Base-by-base conservation (phyloP, 2,797 vertebrate species). In the Falco biarmicus region DNA sequence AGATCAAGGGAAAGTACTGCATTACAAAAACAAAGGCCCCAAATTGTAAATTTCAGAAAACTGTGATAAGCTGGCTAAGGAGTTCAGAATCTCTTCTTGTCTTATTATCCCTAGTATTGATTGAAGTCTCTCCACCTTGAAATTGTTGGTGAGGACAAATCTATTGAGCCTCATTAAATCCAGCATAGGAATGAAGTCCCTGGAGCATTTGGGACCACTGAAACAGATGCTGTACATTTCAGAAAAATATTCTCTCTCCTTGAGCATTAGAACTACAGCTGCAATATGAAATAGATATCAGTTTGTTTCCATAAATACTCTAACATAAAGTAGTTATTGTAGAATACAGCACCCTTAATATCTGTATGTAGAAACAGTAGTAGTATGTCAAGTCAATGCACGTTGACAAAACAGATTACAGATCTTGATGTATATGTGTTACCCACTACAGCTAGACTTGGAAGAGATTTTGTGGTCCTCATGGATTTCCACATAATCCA, bases 161-260 rank as follows among this genome's bases (percentile, higher is more conserved):
- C 97, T 97, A 96, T 97, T 77, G 96, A 96, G 87, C 93, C 78
- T 97, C 92, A 97, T 97, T 97, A 97, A 96, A 93, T 86, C 73
- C 69, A 94, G 90, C 75, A 90, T 29, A 93, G 76, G 76, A 96
- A 95, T 88, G 68, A 94, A 93, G 83, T 94, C 96, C 91, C 94
- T 11, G 5, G 94, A 93, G 94, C 57, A 86, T 90, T 54, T 90
- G 93, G 83, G 92, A 96, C 87, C 76, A 93, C 89, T 97, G 94
- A 96, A 96, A 87, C 87, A 96, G 91, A 92, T 93, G 80, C 93
- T 89, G 84, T 88, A 94, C 66, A 73, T 93, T 96, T 96, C 48
- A 86, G 61, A 92, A 95, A 95, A 93, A 94, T 79, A 95, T 65
- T 93, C 48, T 39, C 34, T 93, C 91, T 94, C 91, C 78, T 96